These are phyloP conservation scores for Rhynchomys soricoides DNA, from an alignment of 2,113 vertebrate species.

Conservation along the genomic window DNA sequence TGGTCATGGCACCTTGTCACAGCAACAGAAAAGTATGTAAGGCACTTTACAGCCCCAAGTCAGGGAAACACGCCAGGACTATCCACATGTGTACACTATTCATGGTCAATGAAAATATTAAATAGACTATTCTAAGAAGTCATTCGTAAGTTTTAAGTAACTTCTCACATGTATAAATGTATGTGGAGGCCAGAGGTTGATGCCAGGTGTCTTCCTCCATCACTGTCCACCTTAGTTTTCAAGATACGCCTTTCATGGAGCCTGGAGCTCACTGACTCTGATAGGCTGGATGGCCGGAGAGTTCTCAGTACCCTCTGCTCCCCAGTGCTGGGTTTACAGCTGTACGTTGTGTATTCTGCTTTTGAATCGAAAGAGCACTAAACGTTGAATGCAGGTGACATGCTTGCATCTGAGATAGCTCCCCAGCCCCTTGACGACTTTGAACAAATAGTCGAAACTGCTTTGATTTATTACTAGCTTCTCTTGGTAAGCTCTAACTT, in stretches of 20 bases:
- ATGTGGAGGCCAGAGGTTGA: not conserved
- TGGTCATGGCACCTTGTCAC: not conserved
- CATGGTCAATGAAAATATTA: not conserved
- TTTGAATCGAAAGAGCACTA: not conserved
- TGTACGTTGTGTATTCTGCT: not conserved
- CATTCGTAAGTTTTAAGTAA: not conserved
- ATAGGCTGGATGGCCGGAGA: not conserved
- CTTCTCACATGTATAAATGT: not conserved
- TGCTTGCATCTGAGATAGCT: not conserved
- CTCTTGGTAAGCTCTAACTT: not conserved
- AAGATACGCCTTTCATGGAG: not conserved
- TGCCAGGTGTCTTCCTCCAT: not conserved
- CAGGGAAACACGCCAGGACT: not conserved
- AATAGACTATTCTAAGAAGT: not conserved
- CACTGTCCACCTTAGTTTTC: not conserved
- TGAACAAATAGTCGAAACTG: too few relatives aligned
- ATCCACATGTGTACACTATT: not conserved
- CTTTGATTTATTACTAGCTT: not conserved
- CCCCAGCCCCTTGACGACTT: not conserved
- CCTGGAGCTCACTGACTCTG: not conserved
- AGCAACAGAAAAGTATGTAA: not conserved
- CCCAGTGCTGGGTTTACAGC: not conserved
- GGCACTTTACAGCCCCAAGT: not conserved
- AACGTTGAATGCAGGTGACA: not conserved
- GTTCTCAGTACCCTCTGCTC: not conserved